Evolutionary conservation across 2,113 vertebrate genomes (phyloP), one percentile per base, ranked within the genome.

Genomic region (Dinomys branickii): DNA sequence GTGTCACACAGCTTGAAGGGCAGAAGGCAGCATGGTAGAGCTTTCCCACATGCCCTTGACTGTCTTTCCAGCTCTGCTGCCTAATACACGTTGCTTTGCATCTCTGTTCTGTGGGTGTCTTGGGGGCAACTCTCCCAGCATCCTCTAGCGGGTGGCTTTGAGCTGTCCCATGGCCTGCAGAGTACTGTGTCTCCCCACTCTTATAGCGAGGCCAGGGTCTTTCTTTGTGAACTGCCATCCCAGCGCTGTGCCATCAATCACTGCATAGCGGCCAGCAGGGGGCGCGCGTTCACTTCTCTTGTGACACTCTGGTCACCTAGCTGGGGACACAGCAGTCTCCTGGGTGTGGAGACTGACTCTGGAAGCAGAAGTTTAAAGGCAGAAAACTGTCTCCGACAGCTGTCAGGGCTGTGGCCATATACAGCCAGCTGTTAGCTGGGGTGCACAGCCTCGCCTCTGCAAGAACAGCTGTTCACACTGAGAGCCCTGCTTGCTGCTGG

Each of bases 241-340:
- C 4, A 0, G 16, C 0, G 13, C 3, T 6, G 9, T 10, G 30
- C 3, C 10, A 19, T 17, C 2, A 13, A 7, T 17, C 0, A 35
- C 17, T 65, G 58, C 38, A 0, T 7, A 38, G 9, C 0, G 44
- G 65, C 95, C 97, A 44, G 97, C 91, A 97, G 97, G 85, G 94
- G 97, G 93, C 35, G 92, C 44, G 1, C 1, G 33, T 13, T 14
- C 50, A 85, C 92, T 35, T 47, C 24, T 22, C 28, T 4, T 9
- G 47, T n/a, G 84, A 50, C n/a, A 35, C n/a, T 41, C 10, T 44
- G 3, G 26, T 52, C 35, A 28, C 67, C 65, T 63, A 16, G n/a
- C 24, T 7, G 5, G 30, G 12, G 35, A 75, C 19, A 19, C 7
- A 26, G 86, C 47, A 17, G 19, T 19, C 63, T 7, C 44, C 61